Conservation (phyloP, 2,888 invertebrate species). For the Epinotia brunnichana region DNA sequence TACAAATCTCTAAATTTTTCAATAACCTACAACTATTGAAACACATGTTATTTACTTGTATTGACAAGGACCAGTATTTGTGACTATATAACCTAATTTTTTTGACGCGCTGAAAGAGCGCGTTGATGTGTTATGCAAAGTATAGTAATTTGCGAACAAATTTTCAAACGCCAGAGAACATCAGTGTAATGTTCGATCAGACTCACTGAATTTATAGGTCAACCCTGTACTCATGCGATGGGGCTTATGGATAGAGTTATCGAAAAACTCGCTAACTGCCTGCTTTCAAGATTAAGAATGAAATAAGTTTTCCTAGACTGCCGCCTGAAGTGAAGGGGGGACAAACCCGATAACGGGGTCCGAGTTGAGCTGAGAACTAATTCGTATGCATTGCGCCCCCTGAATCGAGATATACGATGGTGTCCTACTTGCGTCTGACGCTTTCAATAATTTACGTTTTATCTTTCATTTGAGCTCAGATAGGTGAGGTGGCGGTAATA, state of each 20-base stretch:
- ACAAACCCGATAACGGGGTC: conserved; percentile 45
- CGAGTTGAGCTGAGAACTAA: conserved; percentile 40
- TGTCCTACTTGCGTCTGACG: conserved; percentile 14
- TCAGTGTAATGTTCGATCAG: conserved; percentile 31
- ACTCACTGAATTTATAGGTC: conserved; percentile 43
- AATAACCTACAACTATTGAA: not conserved
- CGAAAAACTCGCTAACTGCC: conserved; percentile 1
- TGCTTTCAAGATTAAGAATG: not conserved
- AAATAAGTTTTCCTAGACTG: conserved; percentile 22
- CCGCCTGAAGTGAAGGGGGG: conserved; percentile 19
- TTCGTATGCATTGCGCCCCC: conserved; percentile 51
- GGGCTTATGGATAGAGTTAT: conserved; percentile 30
- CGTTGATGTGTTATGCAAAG: conserved; percentile 22
- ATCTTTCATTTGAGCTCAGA: not conserved
- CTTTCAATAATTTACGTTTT: too few species aligned
- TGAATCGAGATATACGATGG: conserved; percentile 44
- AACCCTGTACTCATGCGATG: conserved; percentile 8
- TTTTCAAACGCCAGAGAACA: conserved; percentile 28
- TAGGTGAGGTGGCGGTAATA: not conserved
- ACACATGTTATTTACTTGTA: not conserved
- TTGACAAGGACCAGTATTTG: not conserved
- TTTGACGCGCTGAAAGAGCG: not conserved
- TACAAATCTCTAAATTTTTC: not conserved
- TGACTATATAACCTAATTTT: not conserved
- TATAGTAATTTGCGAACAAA: conserved; percentile 31